phyloP scores from a whole-genome alignment of 2,797 vertebrate species.

The Enteromius argenteus region DNA sequence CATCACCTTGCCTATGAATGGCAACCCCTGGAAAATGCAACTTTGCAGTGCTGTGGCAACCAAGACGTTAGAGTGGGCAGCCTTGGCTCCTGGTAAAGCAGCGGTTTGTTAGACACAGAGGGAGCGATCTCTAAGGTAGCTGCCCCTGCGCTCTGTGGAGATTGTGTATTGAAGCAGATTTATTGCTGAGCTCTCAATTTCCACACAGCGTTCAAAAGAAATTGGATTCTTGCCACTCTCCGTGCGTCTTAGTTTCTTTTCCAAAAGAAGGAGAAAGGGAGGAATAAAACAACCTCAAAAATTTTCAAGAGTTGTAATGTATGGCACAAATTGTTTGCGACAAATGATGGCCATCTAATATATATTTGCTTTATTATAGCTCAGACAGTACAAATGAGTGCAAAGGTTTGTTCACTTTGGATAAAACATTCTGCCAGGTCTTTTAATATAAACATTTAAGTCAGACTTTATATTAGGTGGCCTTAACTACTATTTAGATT shows the following conservation, averaged over 20 bases:
- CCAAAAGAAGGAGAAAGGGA: conserved; percentile 22
- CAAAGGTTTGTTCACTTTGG: not conserved
- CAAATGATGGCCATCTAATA: not conserved
- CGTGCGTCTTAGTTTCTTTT: conserved; percentile 39
- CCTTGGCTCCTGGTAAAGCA: conserved; percentile 52
- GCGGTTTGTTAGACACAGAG: conserved; percentile 56
- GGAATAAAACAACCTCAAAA: not conserved
- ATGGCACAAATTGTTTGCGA: not conserved
- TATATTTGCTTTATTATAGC: not conserved
- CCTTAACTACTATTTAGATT: no score
- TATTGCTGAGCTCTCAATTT: conserved; percentile 62
- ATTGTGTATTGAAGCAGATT: conserved; percentile 58
- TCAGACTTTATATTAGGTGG: no score
- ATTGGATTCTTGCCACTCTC: conserved; percentile 47
- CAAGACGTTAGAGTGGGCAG: conserved; percentile 52
- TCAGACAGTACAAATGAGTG: not conserved
- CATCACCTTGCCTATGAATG: conserved; percentile 57
- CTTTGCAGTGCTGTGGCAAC: conserved; percentile 50
- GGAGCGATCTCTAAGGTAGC: conserved; percentile 45
- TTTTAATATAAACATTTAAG: not conserved
- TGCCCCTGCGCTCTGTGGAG: conserved; percentile 34
- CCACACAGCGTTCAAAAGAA: conserved; percentile 48
- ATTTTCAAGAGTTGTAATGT: not conserved
- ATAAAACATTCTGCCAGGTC: not conserved
- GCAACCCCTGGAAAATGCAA: conserved; percentile 52